Percentiles rank a stretch among this genome's conserved stretches.
Conservation (phyloP, 2,113 vertebrate genomes). For the Halichoeres trimaculatus region DNA sequence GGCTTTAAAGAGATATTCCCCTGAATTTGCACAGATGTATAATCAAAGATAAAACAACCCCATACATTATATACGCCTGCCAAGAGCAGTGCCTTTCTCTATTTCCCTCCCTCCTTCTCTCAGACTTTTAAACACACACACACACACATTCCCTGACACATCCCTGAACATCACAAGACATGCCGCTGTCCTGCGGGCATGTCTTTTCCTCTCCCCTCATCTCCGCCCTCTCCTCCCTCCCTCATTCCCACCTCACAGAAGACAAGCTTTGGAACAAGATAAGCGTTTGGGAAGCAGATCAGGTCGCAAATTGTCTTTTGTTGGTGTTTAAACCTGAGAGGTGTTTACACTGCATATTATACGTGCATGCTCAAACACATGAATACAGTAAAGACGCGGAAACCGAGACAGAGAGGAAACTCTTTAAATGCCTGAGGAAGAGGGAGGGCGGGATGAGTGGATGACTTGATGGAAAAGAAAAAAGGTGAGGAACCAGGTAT, state of each 20-base stretch:
- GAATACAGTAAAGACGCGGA: conserved; percentile 1
- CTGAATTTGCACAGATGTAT: conserved; percentile 18
- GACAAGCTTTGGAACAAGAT: conserved; percentile 52
- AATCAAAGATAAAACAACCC: conserved; percentile 16
- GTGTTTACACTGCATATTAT: conserved; percentile 68
- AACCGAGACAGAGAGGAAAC: conserved; percentile 41
- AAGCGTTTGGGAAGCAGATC: conserved; percentile 62
- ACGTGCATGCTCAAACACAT: conserved; percentile 47
- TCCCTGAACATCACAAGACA: conserved; percentile 70
- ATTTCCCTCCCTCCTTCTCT: not conserved
- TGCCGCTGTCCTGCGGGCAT: conserved; percentile 60
- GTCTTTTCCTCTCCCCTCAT: conserved; percentile 58
- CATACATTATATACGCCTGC: conserved; percentile 32
- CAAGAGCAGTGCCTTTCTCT: conserved; percentile 7
- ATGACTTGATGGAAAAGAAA: conserved; percentile 23
- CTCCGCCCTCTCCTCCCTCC: conserved; percentile 5
- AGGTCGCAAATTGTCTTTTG: conserved; percentile 67
- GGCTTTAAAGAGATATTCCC: conserved; percentile 4
- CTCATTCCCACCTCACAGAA: conserved; percentile 49
- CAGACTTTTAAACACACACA: conserved; percentile 19
- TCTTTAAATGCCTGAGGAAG: conserved; percentile 28
- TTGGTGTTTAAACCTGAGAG: conserved; percentile 67
- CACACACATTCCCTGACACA: conserved; percentile 56
- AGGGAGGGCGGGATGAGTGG: conserved; percentile 20
- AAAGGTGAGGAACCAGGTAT: conserved; percentile 26